Evolutionary conservation across 2,113 vertebrate species (phyloP).

Genomic region (Trogon melanurus): DNA sequence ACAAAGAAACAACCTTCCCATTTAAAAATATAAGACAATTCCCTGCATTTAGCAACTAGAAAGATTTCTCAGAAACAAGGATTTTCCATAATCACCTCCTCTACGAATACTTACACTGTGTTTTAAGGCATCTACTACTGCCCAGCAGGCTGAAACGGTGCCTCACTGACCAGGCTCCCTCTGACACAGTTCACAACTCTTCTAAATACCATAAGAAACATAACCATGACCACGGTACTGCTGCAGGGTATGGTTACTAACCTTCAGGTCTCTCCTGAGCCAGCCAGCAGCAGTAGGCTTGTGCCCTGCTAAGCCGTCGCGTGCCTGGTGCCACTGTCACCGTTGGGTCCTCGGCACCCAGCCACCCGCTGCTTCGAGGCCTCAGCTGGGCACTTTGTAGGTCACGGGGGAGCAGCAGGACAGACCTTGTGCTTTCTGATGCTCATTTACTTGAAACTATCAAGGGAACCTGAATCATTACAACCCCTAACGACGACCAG

Average conservation of each 20-base stretch:
- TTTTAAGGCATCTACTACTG: not conserved
- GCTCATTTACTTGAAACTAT: not conserved
- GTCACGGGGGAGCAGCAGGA: not conserved
- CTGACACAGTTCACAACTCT: not conserved
- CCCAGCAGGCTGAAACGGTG: not conserved
- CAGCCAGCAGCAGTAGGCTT: not conserved
- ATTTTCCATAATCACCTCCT: not conserved
- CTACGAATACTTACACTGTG: fast-evolving
- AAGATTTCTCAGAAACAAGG: not conserved
- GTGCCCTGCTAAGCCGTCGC: fast-evolving
- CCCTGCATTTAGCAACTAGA: not conserved
- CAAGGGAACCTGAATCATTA: not conserved
- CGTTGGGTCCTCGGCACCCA: fast-evolving
- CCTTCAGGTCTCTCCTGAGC: not conserved
- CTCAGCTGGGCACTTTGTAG: not conserved
- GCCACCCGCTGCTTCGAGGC: fast-evolving
- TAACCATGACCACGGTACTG: fast-evolving
- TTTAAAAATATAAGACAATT: not conserved
- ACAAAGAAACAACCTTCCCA: not conserved
- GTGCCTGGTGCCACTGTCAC: not conserved
- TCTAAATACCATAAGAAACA: not conserved
- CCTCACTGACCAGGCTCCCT: not conserved
- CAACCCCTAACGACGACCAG: not conserved
- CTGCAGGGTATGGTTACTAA: not conserved
- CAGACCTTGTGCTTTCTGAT: not conserved